phyloP scores from a whole-genome alignment of 2,797 vertebrate species.

The Dicrostonyx torquatus region DNA sequence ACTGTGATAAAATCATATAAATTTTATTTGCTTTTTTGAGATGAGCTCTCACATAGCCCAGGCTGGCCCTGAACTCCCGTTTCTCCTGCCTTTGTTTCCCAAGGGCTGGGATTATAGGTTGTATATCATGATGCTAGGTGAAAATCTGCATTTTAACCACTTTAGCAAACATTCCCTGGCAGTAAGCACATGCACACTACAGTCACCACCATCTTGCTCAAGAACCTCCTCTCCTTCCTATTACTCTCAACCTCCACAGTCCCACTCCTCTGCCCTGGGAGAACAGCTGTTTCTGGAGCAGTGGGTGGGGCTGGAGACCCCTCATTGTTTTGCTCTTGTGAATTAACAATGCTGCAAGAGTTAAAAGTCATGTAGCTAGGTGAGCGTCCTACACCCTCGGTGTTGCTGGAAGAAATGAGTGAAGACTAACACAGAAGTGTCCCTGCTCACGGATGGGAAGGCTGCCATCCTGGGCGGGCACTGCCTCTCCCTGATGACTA shows the following conservation, averaged over 20 bases:
- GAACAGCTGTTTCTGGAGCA: not conserved
- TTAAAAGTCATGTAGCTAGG: not conserved
- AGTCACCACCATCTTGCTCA: not conserved
- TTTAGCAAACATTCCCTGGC: not conserved
- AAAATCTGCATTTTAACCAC: not conserved
- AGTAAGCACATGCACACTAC: too few species aligned
- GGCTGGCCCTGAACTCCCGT: not conserved
- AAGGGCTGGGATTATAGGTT: not conserved
- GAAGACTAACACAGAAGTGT: not conserved
- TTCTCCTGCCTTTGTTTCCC: not conserved
- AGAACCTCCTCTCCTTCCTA: not conserved
- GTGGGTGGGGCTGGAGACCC: too few species aligned
- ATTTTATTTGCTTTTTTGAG: not conserved
- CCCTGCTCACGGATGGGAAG: not conserved
- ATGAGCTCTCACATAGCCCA: not conserved
- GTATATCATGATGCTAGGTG: too few species aligned
- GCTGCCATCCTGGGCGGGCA: not conserved
- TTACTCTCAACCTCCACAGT: not conserved
- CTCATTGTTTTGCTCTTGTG: not conserved
- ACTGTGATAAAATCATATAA: not conserved
- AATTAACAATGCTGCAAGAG: not conserved
- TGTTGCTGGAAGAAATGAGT: not conserved
- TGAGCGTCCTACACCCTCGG: not conserved
- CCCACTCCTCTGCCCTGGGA: not conserved
- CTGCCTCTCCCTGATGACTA: not conserved